Conservation (phyloP, 2,113 vertebrate genomes). For the Rhynchomys soricoides region DNA sequence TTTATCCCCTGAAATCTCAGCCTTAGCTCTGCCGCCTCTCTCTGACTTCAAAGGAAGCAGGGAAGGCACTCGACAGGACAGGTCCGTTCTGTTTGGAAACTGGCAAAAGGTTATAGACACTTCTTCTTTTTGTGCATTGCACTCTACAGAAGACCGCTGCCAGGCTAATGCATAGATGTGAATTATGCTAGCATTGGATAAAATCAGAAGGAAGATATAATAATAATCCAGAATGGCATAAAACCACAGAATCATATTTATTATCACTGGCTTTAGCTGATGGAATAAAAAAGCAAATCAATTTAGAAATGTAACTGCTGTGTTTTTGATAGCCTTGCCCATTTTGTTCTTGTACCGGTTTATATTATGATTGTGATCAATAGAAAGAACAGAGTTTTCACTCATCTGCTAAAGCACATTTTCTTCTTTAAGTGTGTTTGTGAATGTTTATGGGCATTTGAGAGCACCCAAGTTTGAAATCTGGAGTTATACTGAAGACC, state of each 20-base stretch:
- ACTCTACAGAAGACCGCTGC: conserved; percentile 48
- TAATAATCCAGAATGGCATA: conserved; percentile 79
- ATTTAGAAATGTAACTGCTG: conserved; percentile 69
- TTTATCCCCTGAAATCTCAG: conserved; percentile 56
- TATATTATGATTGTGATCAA: conserved; percentile 59
- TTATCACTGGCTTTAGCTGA: conserved; percentile 76
- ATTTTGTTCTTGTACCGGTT: conserved; percentile 28
- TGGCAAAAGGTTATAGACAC: conserved; percentile 54
- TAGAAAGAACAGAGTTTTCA: conserved; percentile 62
- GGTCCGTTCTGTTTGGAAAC: conserved; percentile 44
- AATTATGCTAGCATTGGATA: conserved; percentile 76
- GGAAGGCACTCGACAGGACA: conserved; percentile 22
- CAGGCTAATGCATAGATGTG: conserved; percentile 75
- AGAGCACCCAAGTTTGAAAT: conserved; percentile 59
- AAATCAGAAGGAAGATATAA: conserved; percentile 80
- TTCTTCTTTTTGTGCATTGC: conserved; percentile 59
- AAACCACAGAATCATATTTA: conserved; percentile 79
- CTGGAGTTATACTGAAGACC: conserved; percentile 53
- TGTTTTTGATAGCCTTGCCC: conserved; percentile 66
- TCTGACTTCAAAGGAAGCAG: conserved; percentile 64
- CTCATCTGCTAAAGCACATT: conserved; percentile 43
- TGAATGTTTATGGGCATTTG: background rate
- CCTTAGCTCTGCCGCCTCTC: background rate
- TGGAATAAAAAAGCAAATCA: conserved; percentile 76
- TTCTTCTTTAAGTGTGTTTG: conserved; percentile 45